These are phyloP conservation scores for Etheostoma nigrum DNA, from an alignment of 2,797 vertebrate species.

Conservation along the genomic window DNA sequence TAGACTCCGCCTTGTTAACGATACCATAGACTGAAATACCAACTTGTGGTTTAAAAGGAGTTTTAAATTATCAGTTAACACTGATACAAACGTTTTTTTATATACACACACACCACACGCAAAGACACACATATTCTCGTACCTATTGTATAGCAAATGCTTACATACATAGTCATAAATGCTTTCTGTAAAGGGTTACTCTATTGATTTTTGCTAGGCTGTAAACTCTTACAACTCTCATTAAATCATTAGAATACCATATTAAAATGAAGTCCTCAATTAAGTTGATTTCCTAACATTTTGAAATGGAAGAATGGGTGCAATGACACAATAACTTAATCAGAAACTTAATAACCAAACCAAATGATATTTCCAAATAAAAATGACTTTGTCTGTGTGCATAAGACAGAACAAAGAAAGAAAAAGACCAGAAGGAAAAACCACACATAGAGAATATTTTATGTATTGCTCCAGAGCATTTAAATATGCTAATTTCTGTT, in stretches of 20 bases:
- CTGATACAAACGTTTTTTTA: background rate
- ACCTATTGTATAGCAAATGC: constrained; percentile 1
- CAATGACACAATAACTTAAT: background rate
- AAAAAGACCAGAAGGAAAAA: constrained; percentile 25
- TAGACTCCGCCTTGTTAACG: background rate
- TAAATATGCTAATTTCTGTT: constrained; percentile 77
- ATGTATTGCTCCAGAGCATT: constrained; percentile 76
- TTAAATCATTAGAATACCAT: background rate
- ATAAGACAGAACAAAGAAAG: background rate
- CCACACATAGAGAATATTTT: constrained; percentile 67
- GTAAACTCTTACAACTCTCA: background rate
- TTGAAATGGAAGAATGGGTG: background rate
- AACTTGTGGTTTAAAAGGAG: background rate
- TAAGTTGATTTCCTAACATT: too few relatives aligned
- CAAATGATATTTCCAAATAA: background rate
- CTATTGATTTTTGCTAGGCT: background rate
- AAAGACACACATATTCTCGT: background rate
- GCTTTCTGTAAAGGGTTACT: constrained; percentile 24
- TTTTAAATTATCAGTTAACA: background rate
- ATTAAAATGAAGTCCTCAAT: background rate
- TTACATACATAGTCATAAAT: constrained; percentile 7
- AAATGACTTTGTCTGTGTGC: constrained; percentile 15
- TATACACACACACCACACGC: background rate
- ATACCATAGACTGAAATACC: background rate
- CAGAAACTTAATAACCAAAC: background rate